Base-by-base conservation (phyloP, 2,888 invertebrate genomes). In the Cryptus armator region DNA sequence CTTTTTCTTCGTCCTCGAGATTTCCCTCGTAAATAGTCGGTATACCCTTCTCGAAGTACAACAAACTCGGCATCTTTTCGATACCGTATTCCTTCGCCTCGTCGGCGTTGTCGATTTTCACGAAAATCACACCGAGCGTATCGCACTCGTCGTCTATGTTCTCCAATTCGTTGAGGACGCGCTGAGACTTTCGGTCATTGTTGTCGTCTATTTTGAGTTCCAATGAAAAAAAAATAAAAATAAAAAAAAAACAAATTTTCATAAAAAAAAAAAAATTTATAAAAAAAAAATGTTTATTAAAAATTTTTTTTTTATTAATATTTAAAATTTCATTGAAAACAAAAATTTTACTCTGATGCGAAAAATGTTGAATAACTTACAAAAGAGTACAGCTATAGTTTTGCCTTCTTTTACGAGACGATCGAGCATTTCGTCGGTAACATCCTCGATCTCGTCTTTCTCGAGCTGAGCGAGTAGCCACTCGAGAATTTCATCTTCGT, bases 101-200 rank as follows among this genome's bases (percentile, higher is more conserved):
- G 46, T 98, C 98, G 88, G 96, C 95, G 94, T 98, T 98, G 93
- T 98, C 98, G 91, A 98, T 98, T 94, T 98, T 98, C 16, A 98
- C 98, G 94, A 98, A 98, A 86, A 97, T 97, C 92, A 98, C 97
- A 87, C 98, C 98, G 89, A 98, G 95, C 90, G 96, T 95, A 93
- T 98, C 98, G 94, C 98, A 98, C 94, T 98, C 98, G 93, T 98
- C 98, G 93, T 98, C 98, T 92, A 98, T 98, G 93, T 98, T 98
- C 94, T 98, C 98, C 90, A 98, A 94, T 95, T 98, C 98, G 93
- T 96, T 97, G 85, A 98, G 95, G 85, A 97, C 97, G 92, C 96
- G 96, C 93, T 97, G 97, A 59, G 97, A 98, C 94, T 97, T 98
- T 89, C 96, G 96, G 92, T 98, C 98, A 93, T 98, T 98, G 93